Percentiles rank a stretch among this genome's conserved stretches.
These are phyloP conservation scores for Australoheros scitulus DNA, from an alignment of 2,113 vertebrate species.

Conservation along the genomic window DNA sequence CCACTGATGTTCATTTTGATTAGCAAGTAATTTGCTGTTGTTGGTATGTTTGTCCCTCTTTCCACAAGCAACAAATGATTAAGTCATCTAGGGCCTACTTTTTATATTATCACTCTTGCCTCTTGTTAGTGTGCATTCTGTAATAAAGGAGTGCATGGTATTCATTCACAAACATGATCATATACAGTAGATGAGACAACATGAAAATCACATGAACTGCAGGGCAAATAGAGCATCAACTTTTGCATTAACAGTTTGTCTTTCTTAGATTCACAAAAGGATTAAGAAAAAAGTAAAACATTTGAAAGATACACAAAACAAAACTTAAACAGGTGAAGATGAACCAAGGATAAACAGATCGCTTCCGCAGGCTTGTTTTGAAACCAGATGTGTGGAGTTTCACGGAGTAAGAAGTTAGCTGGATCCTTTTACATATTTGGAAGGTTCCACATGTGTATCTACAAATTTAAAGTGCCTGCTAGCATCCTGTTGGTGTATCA, in stretches of 20 bases:
- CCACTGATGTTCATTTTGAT: slow-evolving; percentile 6
- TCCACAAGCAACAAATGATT: slow-evolving; percentile 19
- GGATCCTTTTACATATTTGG: neutral
- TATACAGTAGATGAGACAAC: neutral
- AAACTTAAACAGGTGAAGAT: slow-evolving; percentile 8
- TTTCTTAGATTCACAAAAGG: slow-evolving; percentile 1
- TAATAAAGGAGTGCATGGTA: neutral
- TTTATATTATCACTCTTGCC: neutral
- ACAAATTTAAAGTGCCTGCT: slow-evolving; percentile 10
- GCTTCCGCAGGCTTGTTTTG: neutral
- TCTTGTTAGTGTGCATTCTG: neutral
- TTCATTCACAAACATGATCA: neutral
- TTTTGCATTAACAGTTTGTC: neutral
- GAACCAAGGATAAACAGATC: neutral
- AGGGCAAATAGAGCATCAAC: neutral
- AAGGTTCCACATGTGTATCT: slow-evolving; percentile 11
- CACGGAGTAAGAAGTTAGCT: neutral
- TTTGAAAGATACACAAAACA: neutral
- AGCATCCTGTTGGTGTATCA: neutral
- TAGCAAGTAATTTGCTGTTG: slow-evolving; percentile 23
- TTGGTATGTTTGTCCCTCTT: slow-evolving; percentile 11
- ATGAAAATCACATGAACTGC: neutral
- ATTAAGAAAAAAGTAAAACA: neutral
- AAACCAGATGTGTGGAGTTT: slow-evolving; percentile 24
- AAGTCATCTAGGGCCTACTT: slow-evolving; percentile 5